These are phyloP conservation scores for Hirundo rustica DNA, from an alignment of 2,797 vertebrate species.

Conservation along the genomic window DNA sequence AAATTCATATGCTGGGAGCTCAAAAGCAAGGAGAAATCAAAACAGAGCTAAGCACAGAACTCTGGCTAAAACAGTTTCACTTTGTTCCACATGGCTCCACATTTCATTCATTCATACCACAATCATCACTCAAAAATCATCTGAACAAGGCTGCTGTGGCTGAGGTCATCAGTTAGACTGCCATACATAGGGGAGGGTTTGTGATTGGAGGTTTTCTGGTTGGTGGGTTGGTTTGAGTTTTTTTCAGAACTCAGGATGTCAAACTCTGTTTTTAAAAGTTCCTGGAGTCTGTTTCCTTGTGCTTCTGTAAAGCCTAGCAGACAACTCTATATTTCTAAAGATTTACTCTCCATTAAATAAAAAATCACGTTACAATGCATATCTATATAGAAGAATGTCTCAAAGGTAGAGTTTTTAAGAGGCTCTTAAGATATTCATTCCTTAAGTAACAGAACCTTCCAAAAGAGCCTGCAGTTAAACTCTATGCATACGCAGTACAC, in stretches of 20 bases:
- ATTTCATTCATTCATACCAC: not conserved
- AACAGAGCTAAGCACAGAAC: not conserved
- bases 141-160: not conserved
- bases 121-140: not conserved
- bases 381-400: not conserved
- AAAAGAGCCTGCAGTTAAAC: not conserved
- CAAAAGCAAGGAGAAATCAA: not conserved
- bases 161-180: not conserved
- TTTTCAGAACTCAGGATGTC: not conserved
- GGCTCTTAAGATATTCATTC: not conserved
- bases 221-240: not conserved
- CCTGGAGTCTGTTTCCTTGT: not conserved
- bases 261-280: not conserved
- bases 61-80: not conserved
- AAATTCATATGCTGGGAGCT: not conserved
- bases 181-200: fast-evolving
- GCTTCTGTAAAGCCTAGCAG: not conserved
- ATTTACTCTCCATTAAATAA: not conserved
- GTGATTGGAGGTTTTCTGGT: fast-evolving
- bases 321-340: not conserved
- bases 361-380: not conserved
- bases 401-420: not conserved
- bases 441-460: not conserved
- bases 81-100: not conserved
- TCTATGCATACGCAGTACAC: not conserved